Evolutionary conservation across 2,113 vertebrate genomes (phyloP), one percentile per base, ranked within the genome.

Genomic region (Chelonoidis abingdonii): DNA sequence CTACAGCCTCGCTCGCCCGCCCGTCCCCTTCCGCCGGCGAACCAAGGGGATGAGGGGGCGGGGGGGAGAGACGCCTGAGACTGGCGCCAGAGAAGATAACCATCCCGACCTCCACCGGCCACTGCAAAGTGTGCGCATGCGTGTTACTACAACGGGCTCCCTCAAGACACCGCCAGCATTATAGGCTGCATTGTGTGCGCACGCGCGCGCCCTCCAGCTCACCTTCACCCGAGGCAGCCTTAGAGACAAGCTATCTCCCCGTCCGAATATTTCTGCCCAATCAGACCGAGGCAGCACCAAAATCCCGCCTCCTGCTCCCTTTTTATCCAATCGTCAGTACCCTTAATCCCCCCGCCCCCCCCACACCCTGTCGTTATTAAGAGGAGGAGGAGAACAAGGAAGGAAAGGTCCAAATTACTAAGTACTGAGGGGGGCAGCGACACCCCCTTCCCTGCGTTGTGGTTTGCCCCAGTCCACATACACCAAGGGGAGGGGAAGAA

Each of bases 131-230:
- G 16, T n/a, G 49, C 85, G 49, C 92, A 35, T 6, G 72, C 93
- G 69, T 47, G 0, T 27, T 41, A 6, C 7, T 6, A 31, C 83
- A 84, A 35, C 13, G 80, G 57, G 72, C 91, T 53, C 49, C 14
- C 14, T 6, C 69, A 41, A 57, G 79, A 38, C 86, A 75, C 56
- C 19, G 69, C 29, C 69, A 17, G 35, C 49, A 54, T 54, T 21
- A 22, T 22, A 21, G 3, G 7, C 47, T 2, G 27, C 19, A 2
- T 29, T 21, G 1, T 35, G 1, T 35, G 52, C 41, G 59, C 56
- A 79, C 44, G 90, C 95, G 85, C 82, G 82, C 96, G 98, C 96
- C 98, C 98, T 98, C 97, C 98, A 98, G 94, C 80, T 98, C 97
- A 98, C 98, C 98, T 98, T 98, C 98, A 98, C 81, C 96, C 91